Evolutionary conservation across 2,888 invertebrate genomes (phyloP).

Genomic region (Junonia oenone): DNA sequence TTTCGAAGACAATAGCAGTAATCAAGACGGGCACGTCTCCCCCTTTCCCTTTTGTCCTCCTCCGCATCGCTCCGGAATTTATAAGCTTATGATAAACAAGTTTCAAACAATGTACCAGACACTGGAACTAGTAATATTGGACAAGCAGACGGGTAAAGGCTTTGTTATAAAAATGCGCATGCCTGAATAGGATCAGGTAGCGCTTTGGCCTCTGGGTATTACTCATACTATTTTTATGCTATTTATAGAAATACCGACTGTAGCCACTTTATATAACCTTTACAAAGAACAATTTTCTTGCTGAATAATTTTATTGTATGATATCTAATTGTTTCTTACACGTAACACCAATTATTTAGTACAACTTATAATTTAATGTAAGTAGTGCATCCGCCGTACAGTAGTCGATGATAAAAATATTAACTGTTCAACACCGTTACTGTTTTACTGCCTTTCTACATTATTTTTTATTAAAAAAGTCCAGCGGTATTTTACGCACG

Average conservation of each 20-base stretch:
- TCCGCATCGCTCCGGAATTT: constrained; percentile 42
- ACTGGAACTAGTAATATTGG: constrained; percentile 15
- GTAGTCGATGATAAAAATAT: not conserved
- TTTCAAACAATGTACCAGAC: constrained; percentile 20
- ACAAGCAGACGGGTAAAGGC: constrained; percentile 5
- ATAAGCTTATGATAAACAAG: constrained; percentile 42
- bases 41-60: constrained; percentile 28
- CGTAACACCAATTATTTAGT: not conserved
- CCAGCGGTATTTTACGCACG: constrained; percentile 8
- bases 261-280: not conserved
- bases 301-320: not conserved
- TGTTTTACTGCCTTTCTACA: not conserved
- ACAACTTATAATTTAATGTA: not conserved
- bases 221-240: constrained; percentile 6
- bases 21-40: constrained; percentile 48
- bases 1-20: constrained; percentile 62
- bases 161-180: constrained; percentile 15
- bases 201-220: constrained; percentile 4
- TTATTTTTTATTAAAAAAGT: constrained; percentile 3
- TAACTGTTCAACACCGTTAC: no score
- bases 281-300: not conserved
- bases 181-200: constrained; percentile 13
- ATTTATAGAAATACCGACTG: constrained; percentile 9
- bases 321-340: not conserved
- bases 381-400: not conserved